A percentile compares a stretch with the other conserved stretches of the same genome.
These are phyloP conservation scores for Aphidoletes aphidimyza DNA, from an alignment of 2,888 invertebrate genomes.

Conservation along the genomic window DNA sequence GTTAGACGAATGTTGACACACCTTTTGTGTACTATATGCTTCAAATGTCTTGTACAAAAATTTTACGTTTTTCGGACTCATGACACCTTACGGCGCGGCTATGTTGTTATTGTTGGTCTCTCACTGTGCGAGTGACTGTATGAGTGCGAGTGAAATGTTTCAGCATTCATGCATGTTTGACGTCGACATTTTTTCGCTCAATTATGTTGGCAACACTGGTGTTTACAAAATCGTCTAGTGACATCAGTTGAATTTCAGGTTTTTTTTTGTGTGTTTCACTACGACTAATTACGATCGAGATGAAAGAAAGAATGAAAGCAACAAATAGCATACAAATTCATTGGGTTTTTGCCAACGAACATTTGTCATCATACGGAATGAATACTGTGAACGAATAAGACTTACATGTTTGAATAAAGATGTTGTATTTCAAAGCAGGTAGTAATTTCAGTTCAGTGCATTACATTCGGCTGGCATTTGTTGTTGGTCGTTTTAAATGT, in stretches of 20 bases:
- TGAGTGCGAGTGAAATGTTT: too few relatives aligned
- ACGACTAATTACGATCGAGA: too few relatives aligned
- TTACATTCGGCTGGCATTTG: background rate
- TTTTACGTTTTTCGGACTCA: slow-evolving; percentile 23
- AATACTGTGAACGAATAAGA: too few relatives aligned
- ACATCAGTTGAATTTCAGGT: slow-evolving; percentile 2
- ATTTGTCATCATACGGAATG: background rate
- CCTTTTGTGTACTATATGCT: slow-evolving; percentile 17
- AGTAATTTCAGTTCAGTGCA: background rate
- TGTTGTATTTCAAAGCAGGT: background rate
- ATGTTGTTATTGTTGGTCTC: background rate
- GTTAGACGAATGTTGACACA: slow-evolving; percentile 35
- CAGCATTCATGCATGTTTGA: slow-evolving; percentile 30
- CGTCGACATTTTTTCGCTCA: background rate
- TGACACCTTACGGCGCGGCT: slow-evolving; percentile 41
- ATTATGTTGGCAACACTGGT: background rate
- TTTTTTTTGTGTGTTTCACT: background rate
- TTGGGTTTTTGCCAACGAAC: background rate
- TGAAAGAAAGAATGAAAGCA: background rate
- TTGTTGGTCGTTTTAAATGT: background rate
- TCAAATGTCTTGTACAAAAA: slow-evolving; percentile 28
- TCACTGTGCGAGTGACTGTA: background rate
- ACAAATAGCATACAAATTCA: background rate
- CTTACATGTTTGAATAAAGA: background rate
- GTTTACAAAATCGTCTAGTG: slow-evolving; percentile 33